Conservation (phyloP, 37 sponge, comb jelly and placozoan species). For the Spongilla lacustris region DNA sequence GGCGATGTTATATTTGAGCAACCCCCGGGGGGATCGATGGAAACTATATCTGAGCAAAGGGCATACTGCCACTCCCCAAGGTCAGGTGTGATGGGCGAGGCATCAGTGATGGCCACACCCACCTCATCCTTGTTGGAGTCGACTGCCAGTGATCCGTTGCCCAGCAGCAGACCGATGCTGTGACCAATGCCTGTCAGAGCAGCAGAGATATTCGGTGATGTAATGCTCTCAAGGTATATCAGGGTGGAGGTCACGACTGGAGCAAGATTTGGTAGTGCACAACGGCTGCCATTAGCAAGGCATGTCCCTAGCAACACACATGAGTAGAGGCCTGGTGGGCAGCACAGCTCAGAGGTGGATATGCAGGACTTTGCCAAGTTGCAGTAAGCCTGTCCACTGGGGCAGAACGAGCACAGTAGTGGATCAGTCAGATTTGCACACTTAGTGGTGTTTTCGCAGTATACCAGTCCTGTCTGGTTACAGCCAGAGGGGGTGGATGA, state of each 20-base stretch:
- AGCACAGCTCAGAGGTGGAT: conserved; percentile 38
- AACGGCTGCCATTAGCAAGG: conserved; percentile 17
- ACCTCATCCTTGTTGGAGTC: conserved; percentile 77
- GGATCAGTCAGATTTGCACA: conserved; percentile 59
- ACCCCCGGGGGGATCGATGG: conserved; percentile 6
- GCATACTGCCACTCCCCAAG: conserved; percentile 85
- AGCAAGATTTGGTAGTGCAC: conserved; percentile 72
- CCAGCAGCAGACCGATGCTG: conserved; percentile 61
- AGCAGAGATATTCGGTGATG: conserved; percentile 8
- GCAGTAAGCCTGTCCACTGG: conserved; percentile 41
- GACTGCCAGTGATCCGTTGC: conserved; percentile 50
- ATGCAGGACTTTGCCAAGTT: conserved; percentile 50
- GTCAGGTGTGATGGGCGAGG: neutral
- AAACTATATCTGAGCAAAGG: conserved; percentile 14
- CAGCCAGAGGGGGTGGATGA: conserved; percentile 12
- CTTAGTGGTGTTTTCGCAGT: conserved; percentile 51
- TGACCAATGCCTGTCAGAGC: conserved; percentile 37
- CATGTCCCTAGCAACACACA: conserved; percentile 64
- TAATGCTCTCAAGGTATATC: conserved; percentile 39
- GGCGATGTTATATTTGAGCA: conserved; percentile 18
- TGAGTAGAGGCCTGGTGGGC: conserved; percentile 21
- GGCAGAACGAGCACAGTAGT: conserved; percentile 69
- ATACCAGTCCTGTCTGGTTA: conserved; percentile 16
- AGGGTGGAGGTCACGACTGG: conserved; percentile 36
- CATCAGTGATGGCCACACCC: conserved; percentile 60